Evolutionary conservation across 1,140 invertebrate species (phyloP).

Genomic region (Stegodyphus mimosarum): DNA sequence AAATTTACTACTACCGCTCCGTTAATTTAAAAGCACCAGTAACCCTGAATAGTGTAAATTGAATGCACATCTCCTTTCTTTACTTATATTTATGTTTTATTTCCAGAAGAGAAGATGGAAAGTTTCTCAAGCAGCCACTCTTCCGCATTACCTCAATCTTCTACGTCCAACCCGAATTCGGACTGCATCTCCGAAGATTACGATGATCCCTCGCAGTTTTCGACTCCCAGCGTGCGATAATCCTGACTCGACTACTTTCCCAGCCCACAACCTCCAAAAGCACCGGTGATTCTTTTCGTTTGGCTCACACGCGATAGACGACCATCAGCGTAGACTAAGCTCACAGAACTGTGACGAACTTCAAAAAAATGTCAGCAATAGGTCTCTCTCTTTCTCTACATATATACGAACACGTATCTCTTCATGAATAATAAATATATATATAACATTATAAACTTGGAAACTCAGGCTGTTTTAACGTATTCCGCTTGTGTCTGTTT

Average conservation of each 20-base stretch:
- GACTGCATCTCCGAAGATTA: slow-evolving; percentile 51
- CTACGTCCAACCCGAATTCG: slow-evolving; percentile 39
- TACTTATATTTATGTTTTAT: background rate
- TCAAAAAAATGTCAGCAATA: background rate
- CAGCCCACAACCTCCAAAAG: background rate
- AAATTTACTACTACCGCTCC: too few species aligned
- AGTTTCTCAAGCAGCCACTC: slow-evolving; percentile 13
- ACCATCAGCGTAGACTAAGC: background rate
- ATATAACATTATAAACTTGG: background rate
- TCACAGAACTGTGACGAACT: background rate
- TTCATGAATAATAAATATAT: slow-evolving; percentile 4
- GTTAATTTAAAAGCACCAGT: too few species aligned
- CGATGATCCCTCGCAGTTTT: slow-evolving; percentile 45
- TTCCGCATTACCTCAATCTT: slow-evolving; percentile 22
- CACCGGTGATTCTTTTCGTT: slow-evolving; percentile 11
- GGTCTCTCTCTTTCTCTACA: slow-evolving; percentile 1
- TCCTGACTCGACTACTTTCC: background rate
- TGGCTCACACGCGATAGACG: slow-evolving; percentile 3
- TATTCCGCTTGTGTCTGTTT: background rate
- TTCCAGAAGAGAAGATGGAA: slow-evolving; percentile 50
- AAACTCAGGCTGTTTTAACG: background rate
- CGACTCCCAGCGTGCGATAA: slow-evolving; percentile 19
- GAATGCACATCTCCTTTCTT: too few species aligned
- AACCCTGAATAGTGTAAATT: too few species aligned
- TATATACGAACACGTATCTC: background rate